Percentiles rank a stretch among this genome's conserved stretches.
phyloP scores from a whole-genome alignment of 2,888 invertebrate species.

The Thecophora atra region DNA sequence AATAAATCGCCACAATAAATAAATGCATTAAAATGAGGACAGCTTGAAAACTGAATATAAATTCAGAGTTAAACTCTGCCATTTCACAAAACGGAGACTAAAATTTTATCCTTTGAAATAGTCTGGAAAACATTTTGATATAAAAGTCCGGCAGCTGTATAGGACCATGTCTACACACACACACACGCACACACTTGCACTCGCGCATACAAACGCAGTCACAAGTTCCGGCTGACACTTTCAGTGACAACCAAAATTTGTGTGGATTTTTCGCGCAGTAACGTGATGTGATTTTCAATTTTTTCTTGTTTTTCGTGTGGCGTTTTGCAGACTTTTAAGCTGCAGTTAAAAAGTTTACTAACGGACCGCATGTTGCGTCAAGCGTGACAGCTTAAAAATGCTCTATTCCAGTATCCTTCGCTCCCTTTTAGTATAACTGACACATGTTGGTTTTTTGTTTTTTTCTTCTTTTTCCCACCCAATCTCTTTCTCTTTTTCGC shows the following conservation, averaged over 20 bases:
- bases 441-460: too few relatives aligned
- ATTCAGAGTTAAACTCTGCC: too few relatives aligned
- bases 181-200: too few relatives aligned
- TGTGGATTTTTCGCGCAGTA: constrained; percentile 8
- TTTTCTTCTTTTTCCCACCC: background rate
- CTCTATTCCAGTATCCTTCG: background rate
- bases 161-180: background rate
- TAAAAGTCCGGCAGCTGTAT: background rate
- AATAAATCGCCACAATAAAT: too few relatives aligned
- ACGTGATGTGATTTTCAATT: constrained; percentile 14
- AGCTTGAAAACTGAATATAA: too few relatives aligned
- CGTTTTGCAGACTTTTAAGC: constrained; percentile 23
- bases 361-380: constrained; percentile 28
- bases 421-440: background rate
- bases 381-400: constrained; percentile 12
- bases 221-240: background rate
- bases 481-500: background rate
- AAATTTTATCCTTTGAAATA: too few relatives aligned
- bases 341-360: constrained; percentile 31
- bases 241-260: constrained; percentile 1
- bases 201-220: background rate
- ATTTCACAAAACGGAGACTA: too few relatives aligned
- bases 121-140: background rate
- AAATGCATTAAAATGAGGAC: too few relatives aligned
- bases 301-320: constrained; percentile 5